Percentiles rank a stretch among this genome's conserved stretches.
Evolutionary conservation across 2,888 invertebrate genomes (phyloP).

Genomic region (Epinotia brunnichana): DNA sequence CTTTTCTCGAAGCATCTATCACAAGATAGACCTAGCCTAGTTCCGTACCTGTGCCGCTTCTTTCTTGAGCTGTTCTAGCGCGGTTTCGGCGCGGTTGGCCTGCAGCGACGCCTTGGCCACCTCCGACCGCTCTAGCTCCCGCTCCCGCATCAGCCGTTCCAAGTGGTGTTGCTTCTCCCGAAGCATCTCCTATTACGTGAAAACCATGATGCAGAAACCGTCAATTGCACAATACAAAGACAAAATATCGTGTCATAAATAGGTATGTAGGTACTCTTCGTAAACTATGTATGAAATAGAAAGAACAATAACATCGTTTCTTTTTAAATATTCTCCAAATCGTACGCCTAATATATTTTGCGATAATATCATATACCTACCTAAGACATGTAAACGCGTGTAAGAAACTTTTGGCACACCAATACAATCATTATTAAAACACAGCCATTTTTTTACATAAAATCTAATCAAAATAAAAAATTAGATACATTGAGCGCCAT

Average conservation of each 20-base stretch:
- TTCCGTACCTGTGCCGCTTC: constrained; percentile 86
- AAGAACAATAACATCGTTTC: no score
- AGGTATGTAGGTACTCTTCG: no score
- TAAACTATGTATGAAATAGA: no score
- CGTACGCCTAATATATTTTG: not conserved
- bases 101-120: constrained; percentile 92
- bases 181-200: not conserved
- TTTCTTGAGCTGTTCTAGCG: constrained; percentile 83
- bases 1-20: constrained; percentile 93
- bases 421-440: not conserved
- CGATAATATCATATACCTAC: not conserved
- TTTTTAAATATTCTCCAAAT: not conserved
- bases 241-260: not conserved
- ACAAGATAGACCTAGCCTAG: not conserved
- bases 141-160: constrained; percentile 84
- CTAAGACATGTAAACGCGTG: not conserved
- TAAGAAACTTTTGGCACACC: not conserved
- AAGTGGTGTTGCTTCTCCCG: constrained; percentile 6
- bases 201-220: constrained; percentile 3
- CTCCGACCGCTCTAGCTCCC: constrained; percentile 90
- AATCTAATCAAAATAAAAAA: not conserved
- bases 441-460: constrained; percentile 18
- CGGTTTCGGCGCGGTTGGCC: constrained; percentile 90
- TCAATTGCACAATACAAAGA: not conserved
- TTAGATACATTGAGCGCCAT: not conserved